Base-by-base conservation (phyloP, 2,888 invertebrate species). In the Orthosia gracilis region DNA sequence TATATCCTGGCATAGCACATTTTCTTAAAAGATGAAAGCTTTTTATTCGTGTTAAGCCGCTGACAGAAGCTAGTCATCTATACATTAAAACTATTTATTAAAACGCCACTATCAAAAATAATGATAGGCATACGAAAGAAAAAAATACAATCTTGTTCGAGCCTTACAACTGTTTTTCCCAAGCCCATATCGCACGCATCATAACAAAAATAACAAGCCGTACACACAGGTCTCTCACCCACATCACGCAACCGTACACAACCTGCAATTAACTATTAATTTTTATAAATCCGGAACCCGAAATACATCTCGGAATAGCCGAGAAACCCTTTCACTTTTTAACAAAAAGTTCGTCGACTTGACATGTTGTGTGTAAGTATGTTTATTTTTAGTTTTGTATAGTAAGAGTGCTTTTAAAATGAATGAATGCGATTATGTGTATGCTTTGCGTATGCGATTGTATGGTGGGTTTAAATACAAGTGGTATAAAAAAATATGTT, bases 271-370 rank as follows among this genome's bases (percentile, higher is more conserved):
- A 80, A 23, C 40, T 49, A n/a, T 68, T 58, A 47, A 62, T 57
- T 26, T 61, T 21, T 70, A 18, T 52, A 62, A n/a, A n/a, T 49
- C 55, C 63, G 63, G 52, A 58, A 62, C 80, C 68, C 65, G 52
- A 63, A 71, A 54, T 55, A 31, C 40, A 69, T 71, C 65, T 66
- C 26, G 61, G 61, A 68, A 54, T 61, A 31, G 5, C 4, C 0
- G 21, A 68, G 23, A 64, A 66, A 69, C 83, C 82, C 82, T 82
- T 82, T 82, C 82, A 82, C 82, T 82, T 82, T 83, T 79, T 61
- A n/a, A 45, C 2, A 61, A 18, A 23, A 55, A 49, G 72, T 79
- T 83, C 80, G 70, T 80, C 65, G 72, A 70, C 82, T 45, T 50
- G 11, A 5, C 49, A 55, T 9, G 26, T 15, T 50, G 31, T 23